Evolutionary conservation across 2,797 vertebrate species (phyloP), one percentile per base, ranked within the genome.

Genomic region (Alouatta caraya): DNA sequence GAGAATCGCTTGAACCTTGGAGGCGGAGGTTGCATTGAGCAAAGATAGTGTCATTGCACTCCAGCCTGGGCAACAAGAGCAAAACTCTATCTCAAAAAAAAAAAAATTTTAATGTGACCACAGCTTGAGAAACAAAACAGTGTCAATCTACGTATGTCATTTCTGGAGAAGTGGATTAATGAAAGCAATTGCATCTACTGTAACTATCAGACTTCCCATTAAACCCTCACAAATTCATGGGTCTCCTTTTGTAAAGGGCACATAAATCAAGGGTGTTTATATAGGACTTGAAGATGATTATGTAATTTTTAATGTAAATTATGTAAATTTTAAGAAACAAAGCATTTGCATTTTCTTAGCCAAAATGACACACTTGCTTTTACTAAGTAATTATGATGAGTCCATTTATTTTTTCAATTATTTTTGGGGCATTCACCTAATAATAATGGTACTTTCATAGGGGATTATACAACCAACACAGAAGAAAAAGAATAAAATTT

Each of bases 361-460:
- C 90, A 97, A 96, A 98, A 97, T 78, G 79, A 97, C 19, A 87
- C 14, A 79, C 33, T 95, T 97, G 0, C 0, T 61, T 89, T 44
- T 93, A 42, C 85, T 73, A 81, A 93, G 76, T 73, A 93, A 96
- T 96, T 97, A 83, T 55, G 57, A 89, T 1, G 81, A 46, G 33
- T 50, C 50, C 30, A n/a, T 52, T 75, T 96, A 92, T 78, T 55
- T 90, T 85, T 39, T 44, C 67, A 28, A 83, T 55, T 50, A n/a
- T 82, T 50, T 93, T 88, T 82, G 3, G 0, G 55, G 72, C 37
- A 88, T 19, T 19, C 13, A 44, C 33, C 72, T 73, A 90, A 64
- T 70, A 94, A 94, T 28, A 92, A 70, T 28, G 0, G 37, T 64
- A 59, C 37, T 80, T 96, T 97, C 61, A 85, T 30, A 52, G 26